Evolutionary conservation across 2,888 invertebrate genomes (phyloP), one percentile per base, ranked within the genome.

Genomic region (Pogonocherus hispidulus): DNA sequence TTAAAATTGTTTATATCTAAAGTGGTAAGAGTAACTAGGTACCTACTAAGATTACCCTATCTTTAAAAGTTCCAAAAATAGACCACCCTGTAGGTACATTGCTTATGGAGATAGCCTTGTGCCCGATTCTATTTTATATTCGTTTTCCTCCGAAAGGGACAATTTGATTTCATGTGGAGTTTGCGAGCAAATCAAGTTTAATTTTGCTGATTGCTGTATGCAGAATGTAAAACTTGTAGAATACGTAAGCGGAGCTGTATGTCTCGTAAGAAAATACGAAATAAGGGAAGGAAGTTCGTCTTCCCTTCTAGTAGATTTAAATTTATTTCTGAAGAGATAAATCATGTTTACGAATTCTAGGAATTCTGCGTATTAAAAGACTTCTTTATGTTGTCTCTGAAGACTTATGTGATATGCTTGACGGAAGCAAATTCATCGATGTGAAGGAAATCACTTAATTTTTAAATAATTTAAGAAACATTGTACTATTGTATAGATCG

Each of bases 201-300:
- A 78, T 76, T 78, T 72, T 70, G 51, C 73, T 76, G 76, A 77
- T 78, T 78, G 76, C 73, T 67, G 72, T 74, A 76, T 76, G 75
- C 76, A 76, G 74, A 76, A 76, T 72, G 73, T 73, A 73, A 74
- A 77, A 73, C 73, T 73, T 73, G 67, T 59, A 76, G 76, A 77
- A 78, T 77, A 75, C 77, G 72, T 65, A 73, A 76, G 71, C 65
- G 65, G 52, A 49, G 66, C 56, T 69, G 71, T 69, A 71, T 70
- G 72, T 71, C 73, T 76, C 75, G 72, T 74, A 55, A 73, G 67
- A 66, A 72, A 70, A 69, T 69, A 68, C 70, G 68, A 67, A 69
- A 67, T 65, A 66, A 35, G 69, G 65, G 64, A 70, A 47, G 49
- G 65, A 55, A 62, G 59, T 60, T 67, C 47, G 27, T 49, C 37